These are phyloP conservation scores for Vulpes lagopus DNA, from an alignment of 2,113 vertebrate genomes.

Conservation along the genomic window DNA sequence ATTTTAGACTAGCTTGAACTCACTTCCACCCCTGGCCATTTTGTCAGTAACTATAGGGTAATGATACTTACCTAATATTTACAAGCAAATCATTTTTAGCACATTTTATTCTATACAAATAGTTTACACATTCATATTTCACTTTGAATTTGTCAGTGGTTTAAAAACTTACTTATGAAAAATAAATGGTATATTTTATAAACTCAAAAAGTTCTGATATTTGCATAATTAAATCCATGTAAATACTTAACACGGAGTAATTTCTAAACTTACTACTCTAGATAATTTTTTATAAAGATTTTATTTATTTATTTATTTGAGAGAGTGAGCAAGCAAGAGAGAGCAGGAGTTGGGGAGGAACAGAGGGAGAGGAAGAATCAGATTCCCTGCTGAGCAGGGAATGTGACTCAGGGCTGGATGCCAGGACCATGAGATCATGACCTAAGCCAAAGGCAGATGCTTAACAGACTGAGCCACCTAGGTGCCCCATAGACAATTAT, in stretches of 20 bases:
- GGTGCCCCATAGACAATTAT: not conserved
- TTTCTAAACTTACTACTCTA: not conserved
- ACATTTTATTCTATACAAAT: not conserved
- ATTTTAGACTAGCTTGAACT: not conserved
- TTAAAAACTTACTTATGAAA: not conserved
- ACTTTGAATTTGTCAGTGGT: not conserved
- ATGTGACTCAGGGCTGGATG: not conserved
- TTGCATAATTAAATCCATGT: not conserved
- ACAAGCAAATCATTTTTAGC: not conserved
- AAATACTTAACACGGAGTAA: not conserved
- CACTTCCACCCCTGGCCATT: not conserved
- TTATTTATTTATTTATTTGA: not conserved
- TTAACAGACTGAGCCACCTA: not conserved
- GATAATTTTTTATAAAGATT: not conserved
- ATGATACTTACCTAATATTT: not conserved
- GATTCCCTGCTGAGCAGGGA: not conserved
- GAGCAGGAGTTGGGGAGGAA: not conserved
- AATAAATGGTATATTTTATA: not conserved
- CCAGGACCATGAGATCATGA: not conserved
- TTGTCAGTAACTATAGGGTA: not conserved
- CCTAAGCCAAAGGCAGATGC: not conserved
- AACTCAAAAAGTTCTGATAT: not conserved
- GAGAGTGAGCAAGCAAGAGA: not conserved
- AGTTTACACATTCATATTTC: not conserved
- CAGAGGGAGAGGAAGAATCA: not conserved